phyloP scores from a whole-genome alignment of 2,113 vertebrate genomes.

The Elachura formosa region DNA sequence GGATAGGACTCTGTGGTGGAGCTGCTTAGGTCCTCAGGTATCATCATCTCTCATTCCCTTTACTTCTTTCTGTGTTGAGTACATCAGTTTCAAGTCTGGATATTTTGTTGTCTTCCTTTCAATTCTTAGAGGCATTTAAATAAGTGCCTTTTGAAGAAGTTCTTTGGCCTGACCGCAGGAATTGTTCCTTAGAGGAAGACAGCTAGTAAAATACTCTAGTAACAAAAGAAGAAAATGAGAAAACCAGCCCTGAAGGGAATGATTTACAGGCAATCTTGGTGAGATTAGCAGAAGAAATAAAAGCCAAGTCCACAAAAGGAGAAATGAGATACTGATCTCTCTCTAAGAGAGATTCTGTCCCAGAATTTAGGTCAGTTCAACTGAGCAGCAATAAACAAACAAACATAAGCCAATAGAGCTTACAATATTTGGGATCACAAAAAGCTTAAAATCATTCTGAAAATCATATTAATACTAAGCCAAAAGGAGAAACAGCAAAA shows the following conservation, averaged over 20 bases:
- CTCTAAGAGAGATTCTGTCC: not conserved
- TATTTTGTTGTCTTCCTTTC: not conserved
- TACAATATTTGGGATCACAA: not conserved
- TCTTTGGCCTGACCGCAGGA: not conserved
- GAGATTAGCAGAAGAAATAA: not conserved
- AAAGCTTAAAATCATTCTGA: not conserved
- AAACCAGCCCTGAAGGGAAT: not conserved
- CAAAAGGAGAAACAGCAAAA: not conserved
- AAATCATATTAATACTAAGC: not conserved
- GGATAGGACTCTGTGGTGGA: not conserved
- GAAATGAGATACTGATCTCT: slow-evolving; percentile 24
- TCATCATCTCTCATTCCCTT: not conserved
- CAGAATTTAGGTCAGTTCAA: slow-evolving; percentile 2
- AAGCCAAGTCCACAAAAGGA: slow-evolving; percentile 4
- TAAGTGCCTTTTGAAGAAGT: not conserved
- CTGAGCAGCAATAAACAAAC: slow-evolving; percentile 21
- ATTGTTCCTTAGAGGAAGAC: not conserved
- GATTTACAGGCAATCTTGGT: not conserved
- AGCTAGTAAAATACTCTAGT: slow-evolving; percentile 10
- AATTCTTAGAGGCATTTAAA: not conserved
- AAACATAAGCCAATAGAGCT: not conserved
- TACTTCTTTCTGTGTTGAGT: not conserved
- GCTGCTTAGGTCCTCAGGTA: not conserved
- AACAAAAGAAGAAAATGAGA: slow-evolving; percentile 32
- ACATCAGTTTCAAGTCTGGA: not conserved